phyloP scores from a whole-genome alignment of 64 coral and sea anemone species.

The Actinia tenebrosa region DNA sequence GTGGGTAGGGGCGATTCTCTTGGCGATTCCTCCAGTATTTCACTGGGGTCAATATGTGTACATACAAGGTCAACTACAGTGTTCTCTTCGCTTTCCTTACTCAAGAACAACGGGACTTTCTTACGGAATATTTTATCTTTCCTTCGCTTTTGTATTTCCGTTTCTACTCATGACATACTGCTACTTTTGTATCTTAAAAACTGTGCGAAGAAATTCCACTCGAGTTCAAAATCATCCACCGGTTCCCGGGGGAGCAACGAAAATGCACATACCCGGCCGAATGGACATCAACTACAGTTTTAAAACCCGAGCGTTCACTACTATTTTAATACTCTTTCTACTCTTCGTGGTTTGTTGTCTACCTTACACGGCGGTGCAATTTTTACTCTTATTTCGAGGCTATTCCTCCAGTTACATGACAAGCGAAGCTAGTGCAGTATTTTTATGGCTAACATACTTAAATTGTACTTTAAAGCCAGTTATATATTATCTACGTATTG shows the following conservation, averaged over 20 bases:
- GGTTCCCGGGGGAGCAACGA: constrained; percentile 63
- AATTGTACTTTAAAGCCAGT: constrained; percentile 90
- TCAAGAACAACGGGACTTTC: constrained; percentile 28
- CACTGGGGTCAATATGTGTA: constrained; percentile 85
- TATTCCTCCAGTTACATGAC: constrained; percentile 22
- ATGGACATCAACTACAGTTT: constrained; percentile 99
- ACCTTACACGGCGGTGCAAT: constrained; percentile 55
- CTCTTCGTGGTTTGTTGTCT: constrained; percentile 68
- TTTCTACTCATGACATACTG: constrained; percentile 80
- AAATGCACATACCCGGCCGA: constrained; percentile 84
- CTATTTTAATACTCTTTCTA: constrained; percentile 89
- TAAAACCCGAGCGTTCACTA: constrained; percentile 95
- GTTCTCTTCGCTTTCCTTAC: constrained; percentile 56
- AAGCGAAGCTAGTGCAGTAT: constrained; percentile 26
- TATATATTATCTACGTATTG: constrained; percentile 89
- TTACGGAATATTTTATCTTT: constrained; percentile 68
- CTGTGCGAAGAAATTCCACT: constrained; percentile 81
- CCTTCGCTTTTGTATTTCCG: constrained; percentile 61
- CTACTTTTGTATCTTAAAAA: constrained; percentile 81
- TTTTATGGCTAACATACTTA: constrained; percentile 75
- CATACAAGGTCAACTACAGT: constrained; percentile 69
- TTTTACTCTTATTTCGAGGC: constrained; percentile 52
- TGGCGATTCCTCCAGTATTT: constrained; percentile 68
- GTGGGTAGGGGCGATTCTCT: constrained; percentile 60
- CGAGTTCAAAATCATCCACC: constrained; percentile 89